Evolutionary conservation across 2,113 vertebrate genomes (phyloP).

Genomic region (Oncorhynchus clarkii): DNA sequence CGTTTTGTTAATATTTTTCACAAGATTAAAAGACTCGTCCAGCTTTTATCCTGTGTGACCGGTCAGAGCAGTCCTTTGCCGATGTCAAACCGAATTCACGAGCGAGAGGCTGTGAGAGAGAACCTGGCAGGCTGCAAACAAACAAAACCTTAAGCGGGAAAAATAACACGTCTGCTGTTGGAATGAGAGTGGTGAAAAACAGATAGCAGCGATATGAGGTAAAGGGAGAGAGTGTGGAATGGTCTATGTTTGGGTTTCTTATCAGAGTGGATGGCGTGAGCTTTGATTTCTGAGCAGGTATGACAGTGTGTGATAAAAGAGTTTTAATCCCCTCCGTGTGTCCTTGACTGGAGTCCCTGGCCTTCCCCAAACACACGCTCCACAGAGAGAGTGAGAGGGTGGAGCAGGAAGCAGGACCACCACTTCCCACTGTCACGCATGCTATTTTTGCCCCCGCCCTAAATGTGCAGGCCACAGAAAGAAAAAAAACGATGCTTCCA

Average conservation of each 20-base stretch:
- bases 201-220: conserved; percentile 33
- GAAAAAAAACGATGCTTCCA: conserved; percentile 1
- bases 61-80: conserved; percentile 18
- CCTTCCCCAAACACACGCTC: neutral
- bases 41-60: conserved; percentile 28
- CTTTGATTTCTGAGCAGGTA: conserved; percentile 60
- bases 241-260: conserved; percentile 51
- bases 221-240: conserved; percentile 24
- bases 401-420: conserved; percentile 41
- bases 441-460: conserved; percentile 7
- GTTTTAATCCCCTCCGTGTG: conserved; percentile 48
- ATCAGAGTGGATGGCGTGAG: conserved; percentile 55
- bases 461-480: neutral
- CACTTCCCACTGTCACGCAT: conserved; percentile 52
- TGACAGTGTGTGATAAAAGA: conserved; percentile 57
- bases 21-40: conserved; percentile 15
- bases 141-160: conserved; percentile 32
- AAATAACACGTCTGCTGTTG: conserved; percentile 35
- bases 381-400: conserved; percentile 6
- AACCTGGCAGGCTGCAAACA: conserved; percentile 46
- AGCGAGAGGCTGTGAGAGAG: conserved; percentile 15
- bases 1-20: conserved; percentile 12
- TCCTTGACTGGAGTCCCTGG: conserved; percentile 42
- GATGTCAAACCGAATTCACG: conserved; percentile 42
- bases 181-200: conserved; percentile 55